Base-by-base conservation (phyloP, 2,797 vertebrate species). In the Synaphobranchus kaupii region DNA sequence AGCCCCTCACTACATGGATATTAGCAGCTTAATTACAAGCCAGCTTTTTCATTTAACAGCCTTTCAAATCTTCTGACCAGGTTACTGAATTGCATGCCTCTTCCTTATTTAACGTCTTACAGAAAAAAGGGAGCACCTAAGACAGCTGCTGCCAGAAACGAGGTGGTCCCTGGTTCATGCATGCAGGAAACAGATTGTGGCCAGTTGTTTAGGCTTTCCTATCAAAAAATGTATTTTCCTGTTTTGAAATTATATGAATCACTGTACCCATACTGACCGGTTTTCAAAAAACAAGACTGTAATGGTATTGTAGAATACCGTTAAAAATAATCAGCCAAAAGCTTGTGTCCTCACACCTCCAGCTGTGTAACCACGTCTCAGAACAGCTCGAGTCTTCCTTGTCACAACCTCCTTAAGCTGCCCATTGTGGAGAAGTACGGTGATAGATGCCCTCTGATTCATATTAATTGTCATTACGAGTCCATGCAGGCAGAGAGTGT, bases 1-100 rank as follows among this genome's bases (percentile, higher is more conserved):
- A 63, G 20, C 60, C 25, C 1, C 20, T 22, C 20, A 1, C 20
- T 63, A 25, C 60, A 63, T 22, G 20, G 68, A 34, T 71, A 31
- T 71, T n/a, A 71, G 68, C n/a, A 28, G 10, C 68, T 34, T 71
- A 71, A 71, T 71, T 71, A 71, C 68, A 71, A 71, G 60, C 60
- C 60, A 63, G 60, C 60, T 71, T 12, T 71, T 28, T 71, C 28
- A 31, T 28, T 71, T 71, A 28, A 28, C 68, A 31, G n/a, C 25
- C n/a, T 28, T 34, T 34, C 68, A 28, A 13, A 22, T 71, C 68
- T 34, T 71, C 28, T 31, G 68, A 34, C 68, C 68, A 71, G 68
- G 25, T 12, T 28, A 28, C 28, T 9, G 8, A 71, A 7, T 71
- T 31, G 31, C 28, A 31, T 12, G 17, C 60, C 60, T 63, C 60